Evolutionary conservation across 2,888 invertebrate genomes (phyloP), one percentile per base, ranked within the genome.

Genomic region (Apodemia zela): DNA sequence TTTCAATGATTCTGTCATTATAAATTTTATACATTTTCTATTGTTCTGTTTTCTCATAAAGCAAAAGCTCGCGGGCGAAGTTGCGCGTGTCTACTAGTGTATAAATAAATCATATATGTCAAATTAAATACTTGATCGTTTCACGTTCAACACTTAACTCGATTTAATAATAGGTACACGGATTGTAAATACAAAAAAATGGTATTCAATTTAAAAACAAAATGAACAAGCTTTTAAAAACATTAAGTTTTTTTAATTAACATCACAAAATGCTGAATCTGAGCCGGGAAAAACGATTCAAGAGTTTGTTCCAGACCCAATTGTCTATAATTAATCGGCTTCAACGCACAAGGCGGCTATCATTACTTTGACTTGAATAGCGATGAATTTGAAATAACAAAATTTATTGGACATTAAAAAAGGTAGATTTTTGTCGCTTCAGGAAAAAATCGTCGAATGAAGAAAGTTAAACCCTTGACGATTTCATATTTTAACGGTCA

Each of bases 291-390:
- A 54, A 29, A 25, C 54, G 29, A 45, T 45, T n/a, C 45, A 15
- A 15, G 25, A 54, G 54, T 54, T 54, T 54, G 54, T 7, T 54
- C 25, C 29, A 8, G 54, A 54, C 54, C 29, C 54, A 54, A 29
- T 29, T 2, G 29, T 54, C 54, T 54, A 29, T 54, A 54, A 54
- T 54, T 54, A 54, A 54, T 54, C 54, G 54, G n/a, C n/a, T 54
- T 54, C 29, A 54, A 29, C 54, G 54, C 54, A 54, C 29, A 29
- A 54, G 21, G 54, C 54, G 15, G 57, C 57, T 25, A 25, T 25
- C 57, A 57, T 57, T 57, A 57, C n/a, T 57, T 57, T 25, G 54
- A 54, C 25, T 54, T 54, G 57, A 57, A 57, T 15, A 15, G 57
- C 57, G 57, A 57, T 57, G 57, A 57, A 29, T 29, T 25, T 29